phyloP scores from a whole-genome alignment of 2,113 vertebrate genomes.

The Talpa occidentalis region DNA sequence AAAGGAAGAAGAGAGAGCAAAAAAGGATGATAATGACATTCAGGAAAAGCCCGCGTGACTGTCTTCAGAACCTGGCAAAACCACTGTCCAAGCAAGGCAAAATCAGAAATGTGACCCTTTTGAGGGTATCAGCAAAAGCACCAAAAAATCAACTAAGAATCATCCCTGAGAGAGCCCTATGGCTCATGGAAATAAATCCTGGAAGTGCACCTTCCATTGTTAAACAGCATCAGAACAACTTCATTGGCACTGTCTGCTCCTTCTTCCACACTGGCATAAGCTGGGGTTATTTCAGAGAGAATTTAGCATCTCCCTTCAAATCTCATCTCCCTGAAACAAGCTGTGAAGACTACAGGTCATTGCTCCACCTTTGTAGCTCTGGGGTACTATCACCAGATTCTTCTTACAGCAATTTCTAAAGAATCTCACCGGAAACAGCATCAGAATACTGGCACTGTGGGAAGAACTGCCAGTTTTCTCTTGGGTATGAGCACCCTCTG shows the following conservation, averaged over 20 bases:
- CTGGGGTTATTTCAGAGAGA: neutral
- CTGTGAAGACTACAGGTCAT: neutral
- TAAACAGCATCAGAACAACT: neutral
- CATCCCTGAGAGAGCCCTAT: neutral
- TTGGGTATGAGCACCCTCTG: constrained; percentile 85
- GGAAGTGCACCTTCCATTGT: neutral
- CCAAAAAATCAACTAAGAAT: neutral
- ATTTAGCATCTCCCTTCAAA: neutral
- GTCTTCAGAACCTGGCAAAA: neutral
- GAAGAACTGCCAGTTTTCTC: constrained; percentile 60
- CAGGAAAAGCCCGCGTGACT: neutral
- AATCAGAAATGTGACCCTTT: neutral
- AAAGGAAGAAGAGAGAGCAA: neutral
- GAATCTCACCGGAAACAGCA: neutral
- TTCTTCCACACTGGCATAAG: neutral
- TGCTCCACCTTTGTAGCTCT: neutral
- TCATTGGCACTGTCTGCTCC: neutral
- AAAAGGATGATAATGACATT: neutral
- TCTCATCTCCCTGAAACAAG: neutral
- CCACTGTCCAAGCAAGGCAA: neutral
- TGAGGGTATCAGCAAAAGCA: neutral
- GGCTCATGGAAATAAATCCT: neutral
- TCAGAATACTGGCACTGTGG: neutral
- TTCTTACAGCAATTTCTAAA: constrained; percentile 16
- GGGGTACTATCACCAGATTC: neutral